Percentiles rank a stretch among this genome's conserved stretches.
Conservation (phyloP, 2,888 invertebrate species). For the Macaria liturata region DNA sequence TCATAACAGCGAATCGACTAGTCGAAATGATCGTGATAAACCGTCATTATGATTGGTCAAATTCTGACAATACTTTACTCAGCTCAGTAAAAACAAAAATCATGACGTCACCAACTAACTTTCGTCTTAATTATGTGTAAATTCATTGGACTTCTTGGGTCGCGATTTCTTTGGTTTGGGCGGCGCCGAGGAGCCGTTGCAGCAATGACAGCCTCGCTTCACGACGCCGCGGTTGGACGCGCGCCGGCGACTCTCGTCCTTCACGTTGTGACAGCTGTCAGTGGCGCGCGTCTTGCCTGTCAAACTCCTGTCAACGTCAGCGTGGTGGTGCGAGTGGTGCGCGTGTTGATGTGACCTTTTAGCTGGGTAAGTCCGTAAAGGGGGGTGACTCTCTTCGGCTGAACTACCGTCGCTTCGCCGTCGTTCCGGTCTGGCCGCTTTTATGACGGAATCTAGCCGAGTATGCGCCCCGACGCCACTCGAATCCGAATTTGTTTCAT, state of each 20-base stretch:
- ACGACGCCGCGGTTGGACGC: conserved; percentile 82
- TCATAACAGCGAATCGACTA: no score
- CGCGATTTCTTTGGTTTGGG: conserved; percentile 74
- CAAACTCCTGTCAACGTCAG: conserved; percentile 60
- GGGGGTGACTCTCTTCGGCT: conserved; percentile 62
- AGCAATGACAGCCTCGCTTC: conserved; percentile 85
- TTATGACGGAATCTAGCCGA: conserved; percentile 76
- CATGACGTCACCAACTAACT: neutral
- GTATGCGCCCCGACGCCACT: conserved; percentile 65
- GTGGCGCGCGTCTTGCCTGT: conserved; percentile 66
- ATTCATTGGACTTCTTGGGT: conserved; percentile 62
- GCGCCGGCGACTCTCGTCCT: conserved; percentile 52
- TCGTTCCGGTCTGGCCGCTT: conserved; percentile 63
- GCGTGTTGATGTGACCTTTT: conserved; percentile 50
- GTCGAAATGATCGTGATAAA: no score
- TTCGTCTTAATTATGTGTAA: conserved; percentile 39
- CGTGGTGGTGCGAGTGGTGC: conserved; percentile 27
- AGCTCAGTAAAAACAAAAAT: neutral
- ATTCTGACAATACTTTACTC: no score
- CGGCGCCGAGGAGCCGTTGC: conserved; percentile 82
- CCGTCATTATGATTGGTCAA: no score
- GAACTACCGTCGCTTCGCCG: conserved; percentile 62
- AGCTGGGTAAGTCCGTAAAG: conserved; percentile 69
- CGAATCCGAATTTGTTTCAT: conserved; percentile 68
- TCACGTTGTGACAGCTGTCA: conserved; percentile 50